Conservation (phyloP, 2,888 invertebrate genomes). For the Lacanobia oleracea region DNA sequence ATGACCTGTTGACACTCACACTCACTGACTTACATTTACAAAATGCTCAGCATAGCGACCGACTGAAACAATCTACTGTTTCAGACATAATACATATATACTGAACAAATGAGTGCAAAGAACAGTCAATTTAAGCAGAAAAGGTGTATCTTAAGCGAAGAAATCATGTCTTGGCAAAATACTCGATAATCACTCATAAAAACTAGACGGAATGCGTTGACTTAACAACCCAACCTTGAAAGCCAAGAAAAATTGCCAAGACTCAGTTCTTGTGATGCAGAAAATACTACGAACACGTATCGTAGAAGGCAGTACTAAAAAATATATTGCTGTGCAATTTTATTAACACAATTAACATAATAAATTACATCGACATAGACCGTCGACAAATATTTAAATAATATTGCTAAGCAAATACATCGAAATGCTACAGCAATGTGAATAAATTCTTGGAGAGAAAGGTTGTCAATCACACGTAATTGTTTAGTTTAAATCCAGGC, state of each 20-base stretch:
- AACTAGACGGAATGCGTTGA: conserved; percentile 33
- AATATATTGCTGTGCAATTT: conserved; percentile 27
- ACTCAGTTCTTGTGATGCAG: conserved; percentile 18
- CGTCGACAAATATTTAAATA: conserved; percentile 47
- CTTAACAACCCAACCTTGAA: conserved; percentile 45
- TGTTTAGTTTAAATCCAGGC: neutral
- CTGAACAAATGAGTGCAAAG: neutral
- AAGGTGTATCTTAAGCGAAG: neutral
- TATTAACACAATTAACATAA: conserved; percentile 44
- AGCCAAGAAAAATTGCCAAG: conserved; percentile 46
- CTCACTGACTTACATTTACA: conserved; percentile 6
- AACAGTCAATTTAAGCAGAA: neutral
- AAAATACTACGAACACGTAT: conserved; percentile 31
- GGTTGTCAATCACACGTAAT: neutral
- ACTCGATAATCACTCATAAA: neutral
- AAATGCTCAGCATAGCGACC: conserved; percentile 9
- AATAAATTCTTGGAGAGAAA: conserved; percentile 23
- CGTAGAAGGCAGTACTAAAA: conserved; percentile 17
- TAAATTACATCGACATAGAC: conserved; percentile 24
- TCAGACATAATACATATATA: neutral
- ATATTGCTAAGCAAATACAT: conserved; percentile 24
- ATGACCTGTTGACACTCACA: conserved; percentile 43
- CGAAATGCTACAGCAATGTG: conserved; percentile 17
- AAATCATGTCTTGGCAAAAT: conserved; percentile 12
- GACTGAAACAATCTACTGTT: conserved; percentile 14